Conservation (phyloP, 1,140 invertebrate genomes). For the Danaus plexippus region DNA sequence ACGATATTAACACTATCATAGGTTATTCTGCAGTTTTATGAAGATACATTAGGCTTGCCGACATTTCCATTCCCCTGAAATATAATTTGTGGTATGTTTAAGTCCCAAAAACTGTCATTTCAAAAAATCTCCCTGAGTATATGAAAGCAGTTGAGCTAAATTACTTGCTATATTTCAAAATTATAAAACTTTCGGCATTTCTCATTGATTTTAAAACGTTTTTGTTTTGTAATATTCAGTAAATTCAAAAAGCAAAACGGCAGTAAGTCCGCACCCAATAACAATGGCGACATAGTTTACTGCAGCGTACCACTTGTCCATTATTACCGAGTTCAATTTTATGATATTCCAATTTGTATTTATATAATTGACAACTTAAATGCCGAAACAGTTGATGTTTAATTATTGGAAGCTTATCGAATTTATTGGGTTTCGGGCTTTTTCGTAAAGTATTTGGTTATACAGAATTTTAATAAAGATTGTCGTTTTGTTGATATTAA, state of each 20-base stretch:
- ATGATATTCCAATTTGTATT: conserved; percentile 54
- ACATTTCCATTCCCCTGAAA: conserved; percentile 35
- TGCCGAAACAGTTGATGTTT: conserved; percentile 35
- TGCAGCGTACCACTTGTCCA: conserved; percentile 51
- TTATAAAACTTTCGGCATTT: not conserved
- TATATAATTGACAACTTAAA: conserved; percentile 57
- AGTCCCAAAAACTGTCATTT: too few species aligned
- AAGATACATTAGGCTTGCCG: conserved; percentile 52
- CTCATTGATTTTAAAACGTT: not conserved
- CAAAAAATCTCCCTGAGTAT: too few species aligned
- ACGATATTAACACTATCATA: conserved; percentile 69
- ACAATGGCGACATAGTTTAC: conserved; percentile 59
- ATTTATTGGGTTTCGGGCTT: conserved; percentile 22
- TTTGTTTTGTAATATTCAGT: conserved; percentile 8
- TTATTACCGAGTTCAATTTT: conserved; percentile 56
- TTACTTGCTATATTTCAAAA: conserved; percentile 2
- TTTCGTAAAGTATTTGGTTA: conserved; percentile 13
- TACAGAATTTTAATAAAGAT: conserved; percentile 2
- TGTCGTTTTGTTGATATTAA: not conserved
- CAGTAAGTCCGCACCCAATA: conserved; percentile 52
- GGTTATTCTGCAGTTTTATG: conserved; percentile 64
- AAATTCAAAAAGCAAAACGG: conserved; percentile 23
- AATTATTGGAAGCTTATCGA: conserved; percentile 36
- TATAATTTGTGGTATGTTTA: not conserved
- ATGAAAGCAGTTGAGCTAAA: not conserved